These are phyloP conservation scores for Pelecanoides urinatrix DNA, from an alignment of 2,113 vertebrate genomes.

Conservation along the genomic window DNA sequence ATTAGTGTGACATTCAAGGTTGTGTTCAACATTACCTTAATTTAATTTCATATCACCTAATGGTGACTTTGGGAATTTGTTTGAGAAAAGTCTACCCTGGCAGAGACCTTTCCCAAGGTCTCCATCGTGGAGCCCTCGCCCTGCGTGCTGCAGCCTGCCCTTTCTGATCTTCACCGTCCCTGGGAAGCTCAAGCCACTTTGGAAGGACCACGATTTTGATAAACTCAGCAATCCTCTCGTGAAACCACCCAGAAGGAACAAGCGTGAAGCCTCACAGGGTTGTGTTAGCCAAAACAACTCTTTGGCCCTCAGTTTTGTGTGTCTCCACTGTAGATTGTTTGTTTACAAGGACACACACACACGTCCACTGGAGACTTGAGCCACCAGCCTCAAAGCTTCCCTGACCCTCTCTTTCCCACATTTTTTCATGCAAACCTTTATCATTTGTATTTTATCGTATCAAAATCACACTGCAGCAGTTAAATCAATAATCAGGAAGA, in stretches of 20 bases:
- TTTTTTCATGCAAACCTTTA: background rate
- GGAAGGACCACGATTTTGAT: background rate
- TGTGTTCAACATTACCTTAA: background rate
- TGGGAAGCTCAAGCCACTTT: background rate
- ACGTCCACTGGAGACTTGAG: background rate
- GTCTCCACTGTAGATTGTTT: background rate
- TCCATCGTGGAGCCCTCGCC: background rate
- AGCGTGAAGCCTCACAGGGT: accelerated
- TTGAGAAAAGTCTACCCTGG: background rate
- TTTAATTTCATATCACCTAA: background rate
- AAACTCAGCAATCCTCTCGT: accelerated
- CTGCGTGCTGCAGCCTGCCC: accelerated
- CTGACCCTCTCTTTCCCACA: background rate
- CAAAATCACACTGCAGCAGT: background rate
- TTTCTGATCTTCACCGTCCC: background rate
- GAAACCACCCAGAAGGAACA: background rate
- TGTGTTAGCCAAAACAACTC: background rate
- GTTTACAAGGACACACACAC: background rate
- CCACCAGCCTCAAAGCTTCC: background rate
- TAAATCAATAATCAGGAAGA: background rate
- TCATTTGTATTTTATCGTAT: background rate
- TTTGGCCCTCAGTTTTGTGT: background rate
- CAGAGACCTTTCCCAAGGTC: background rate
- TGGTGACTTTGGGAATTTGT: background rate
- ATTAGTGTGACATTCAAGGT: background rate